Percentiles rank a stretch among this genome's conserved stretches.
phyloP scores from a whole-genome alignment of 2,888 invertebrate genomes.

The Monopis laevigella region DNA sequence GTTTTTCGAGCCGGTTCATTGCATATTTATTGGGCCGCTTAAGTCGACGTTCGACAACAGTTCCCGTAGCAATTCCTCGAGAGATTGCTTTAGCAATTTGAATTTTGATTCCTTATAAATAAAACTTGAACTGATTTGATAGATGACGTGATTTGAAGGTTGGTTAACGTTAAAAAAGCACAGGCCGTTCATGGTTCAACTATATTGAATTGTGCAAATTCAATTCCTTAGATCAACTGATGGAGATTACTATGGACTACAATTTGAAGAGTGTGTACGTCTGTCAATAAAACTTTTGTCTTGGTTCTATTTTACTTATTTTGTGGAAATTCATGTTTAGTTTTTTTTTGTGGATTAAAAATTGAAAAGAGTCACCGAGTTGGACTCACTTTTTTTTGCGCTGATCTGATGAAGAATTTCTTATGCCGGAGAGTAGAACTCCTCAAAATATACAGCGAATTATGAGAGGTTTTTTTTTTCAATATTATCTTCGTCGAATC shows the following conservation, averaged over 20 bases:
- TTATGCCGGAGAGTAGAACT: too few species aligned
- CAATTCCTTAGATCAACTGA: constrained; percentile 22
- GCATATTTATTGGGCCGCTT: constrained; percentile 46
- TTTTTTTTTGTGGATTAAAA: too few species aligned
- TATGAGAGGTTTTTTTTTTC: too few species aligned
- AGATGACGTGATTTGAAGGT: neutral
- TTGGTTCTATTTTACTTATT: too few species aligned
- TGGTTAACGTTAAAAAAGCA: neutral
- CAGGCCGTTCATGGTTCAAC: constrained; percentile 21
- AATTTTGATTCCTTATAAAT: neutral
- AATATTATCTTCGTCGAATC: too few species aligned
- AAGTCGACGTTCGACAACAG: constrained; percentile 15
- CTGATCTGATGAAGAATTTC: too few species aligned
- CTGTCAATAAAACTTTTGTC: too few species aligned
- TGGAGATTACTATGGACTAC: constrained; percentile 10
- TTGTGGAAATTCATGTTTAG: too few species aligned
- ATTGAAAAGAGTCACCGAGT: too few species aligned
- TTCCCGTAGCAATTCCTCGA: neutral
- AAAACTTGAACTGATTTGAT: constrained; percentile 26
- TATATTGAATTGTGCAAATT: constrained; percentile 34
- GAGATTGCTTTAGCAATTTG: neutral
- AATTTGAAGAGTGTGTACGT: too few species aligned
- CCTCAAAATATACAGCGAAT: too few species aligned
- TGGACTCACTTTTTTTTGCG: too few species aligned
- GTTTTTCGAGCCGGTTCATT: constrained; percentile 32